phyloP scores from a whole-genome alignment of 2,797 vertebrate species.

The Scolopax bukidnonensis region DNA sequence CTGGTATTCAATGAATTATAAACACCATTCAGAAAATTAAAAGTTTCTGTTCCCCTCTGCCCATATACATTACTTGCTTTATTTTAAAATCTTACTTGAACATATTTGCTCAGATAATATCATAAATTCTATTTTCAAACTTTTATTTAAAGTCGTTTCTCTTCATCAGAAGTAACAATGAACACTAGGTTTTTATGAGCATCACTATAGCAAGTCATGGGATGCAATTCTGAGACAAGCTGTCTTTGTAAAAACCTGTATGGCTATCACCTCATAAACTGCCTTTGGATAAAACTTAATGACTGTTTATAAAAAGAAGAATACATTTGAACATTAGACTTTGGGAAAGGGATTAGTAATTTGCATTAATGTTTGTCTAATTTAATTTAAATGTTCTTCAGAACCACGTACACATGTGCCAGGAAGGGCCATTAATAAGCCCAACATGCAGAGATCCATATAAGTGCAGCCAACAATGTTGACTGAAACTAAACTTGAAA shows the following conservation, averaged over 20 bases:
- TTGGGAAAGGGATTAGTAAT: slow-evolving; percentile 79
- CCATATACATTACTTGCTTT: background rate
- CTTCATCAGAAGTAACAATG: background rate
- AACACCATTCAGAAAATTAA: background rate
- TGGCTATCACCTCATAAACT: slow-evolving; percentile 36
- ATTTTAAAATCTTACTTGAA: slow-evolving; percentile 6
- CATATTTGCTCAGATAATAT: background rate
- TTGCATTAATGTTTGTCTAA: slow-evolving; percentile 75
- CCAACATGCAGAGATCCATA: slow-evolving; percentile 78
- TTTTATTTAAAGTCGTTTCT: background rate
- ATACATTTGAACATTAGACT: slow-evolving; percentile 75
- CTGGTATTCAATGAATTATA: background rate
- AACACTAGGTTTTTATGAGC: background rate
- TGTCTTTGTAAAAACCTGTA: slow-evolving; percentile 7
- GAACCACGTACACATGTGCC: slow-evolving; percentile 75
- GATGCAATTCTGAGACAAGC: background rate
- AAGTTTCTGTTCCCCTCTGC: background rate
- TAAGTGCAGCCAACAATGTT: slow-evolving; percentile 79
- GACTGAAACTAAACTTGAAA: slow-evolving; percentile 84
- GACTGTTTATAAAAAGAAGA: slow-evolving; percentile 74
- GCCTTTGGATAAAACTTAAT: slow-evolving; percentile 70
- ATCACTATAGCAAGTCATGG: background rate
- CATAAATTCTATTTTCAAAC: background rate
- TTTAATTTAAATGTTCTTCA: slow-evolving; percentile 81
- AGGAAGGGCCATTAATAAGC: slow-evolving; percentile 77